Base-by-base conservation (phyloP, 2,888 invertebrate species). In the Spodoptera exigua region DNA sequence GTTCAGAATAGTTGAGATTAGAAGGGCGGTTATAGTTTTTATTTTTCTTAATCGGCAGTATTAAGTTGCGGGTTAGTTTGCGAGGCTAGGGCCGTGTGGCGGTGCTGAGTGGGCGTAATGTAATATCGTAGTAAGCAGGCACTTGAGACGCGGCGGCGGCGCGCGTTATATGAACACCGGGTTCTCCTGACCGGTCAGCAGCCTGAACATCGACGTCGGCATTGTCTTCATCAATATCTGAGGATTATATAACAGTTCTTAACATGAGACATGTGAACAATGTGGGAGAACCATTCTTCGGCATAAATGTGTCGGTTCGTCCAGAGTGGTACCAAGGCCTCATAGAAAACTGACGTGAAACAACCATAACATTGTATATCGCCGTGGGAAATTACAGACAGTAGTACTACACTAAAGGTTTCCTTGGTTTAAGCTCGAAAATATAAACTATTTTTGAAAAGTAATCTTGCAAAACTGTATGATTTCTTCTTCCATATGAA, bases 201-300 rank as follows among this genome's bases (percentile, higher is more conserved):
- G 95, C 85, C 99, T 96, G 95, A 99, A 99, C 99, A 99, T 99
- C 75, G 99, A 99, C 76, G 99, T 99, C 82, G 99, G 99, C 99
- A 99, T 99, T 64, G 99, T 99, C 95, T 99, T 99, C 99, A 99
- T 99, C 83, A 99, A 96, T 83, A 99, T 99, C 99, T 99, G 95
- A 2, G 12, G 79, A 75, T 17, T 7, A 39, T 40, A 21, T 17
- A 0, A 2, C 3, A 34, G 21, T 2, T 17, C 1, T 17, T 40
- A 16, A 40, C n/a, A n/a, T n/a, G n/a, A n/a, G n/a, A n/a, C n/a
- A n/a, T n/a, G n/a, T n/a, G n/a, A n/a, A n/a, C n/a, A n/a, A n/a
- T n/a, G n/a, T n/a, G n/a, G n/a, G n/a, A n/a, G n/a, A n/a, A n/a
- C n/a, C n/a, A n/a, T n/a, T n/a, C n/a, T n/a, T n/a, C n/a, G n/a